phyloP scores from a whole-genome alignment of 2,888 invertebrate species.

The Spisula subtruncata region DNA sequence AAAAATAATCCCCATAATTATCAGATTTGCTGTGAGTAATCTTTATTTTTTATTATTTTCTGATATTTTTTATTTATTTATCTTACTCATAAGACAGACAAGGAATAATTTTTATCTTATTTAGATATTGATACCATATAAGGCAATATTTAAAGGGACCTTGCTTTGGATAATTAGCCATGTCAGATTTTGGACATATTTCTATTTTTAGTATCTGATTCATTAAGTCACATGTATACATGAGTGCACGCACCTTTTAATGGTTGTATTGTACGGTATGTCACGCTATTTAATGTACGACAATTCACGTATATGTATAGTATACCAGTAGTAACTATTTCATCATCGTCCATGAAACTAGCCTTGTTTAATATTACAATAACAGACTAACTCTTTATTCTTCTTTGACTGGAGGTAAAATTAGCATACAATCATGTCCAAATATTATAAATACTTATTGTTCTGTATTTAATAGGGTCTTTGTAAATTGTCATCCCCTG shows the following conservation, averaged over 20 bases:
- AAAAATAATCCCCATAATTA: neutral
- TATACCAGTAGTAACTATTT: too few species aligned
- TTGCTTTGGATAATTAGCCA: neutral
- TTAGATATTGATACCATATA: neutral
- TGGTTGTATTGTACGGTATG: neutral
- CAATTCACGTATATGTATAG: too few species aligned
- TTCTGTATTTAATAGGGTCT: too few species aligned
- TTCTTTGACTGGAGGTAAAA: too few species aligned
- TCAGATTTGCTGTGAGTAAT: neutral
- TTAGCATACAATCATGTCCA: too few species aligned
- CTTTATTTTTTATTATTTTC: neutral
- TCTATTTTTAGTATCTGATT: constrained; percentile 28
- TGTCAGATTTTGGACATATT: constrained; percentile 2
- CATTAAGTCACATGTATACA: constrained; percentile 13
- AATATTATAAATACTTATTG: too few species aligned
- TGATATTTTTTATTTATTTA: neutral
- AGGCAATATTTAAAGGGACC: constrained; percentile 2
- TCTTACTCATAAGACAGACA: neutral
- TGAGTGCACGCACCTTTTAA: neutral
- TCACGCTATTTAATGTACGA: neutral
- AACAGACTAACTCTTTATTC: too few species aligned
- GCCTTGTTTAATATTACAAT: too few species aligned
- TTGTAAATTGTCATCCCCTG: too few species aligned
- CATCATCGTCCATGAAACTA: too few species aligned
- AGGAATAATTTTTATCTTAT: neutral